Base-by-base conservation (phyloP, 1,140 invertebrate genomes). In the Temnothorax nylanderi region DNA sequence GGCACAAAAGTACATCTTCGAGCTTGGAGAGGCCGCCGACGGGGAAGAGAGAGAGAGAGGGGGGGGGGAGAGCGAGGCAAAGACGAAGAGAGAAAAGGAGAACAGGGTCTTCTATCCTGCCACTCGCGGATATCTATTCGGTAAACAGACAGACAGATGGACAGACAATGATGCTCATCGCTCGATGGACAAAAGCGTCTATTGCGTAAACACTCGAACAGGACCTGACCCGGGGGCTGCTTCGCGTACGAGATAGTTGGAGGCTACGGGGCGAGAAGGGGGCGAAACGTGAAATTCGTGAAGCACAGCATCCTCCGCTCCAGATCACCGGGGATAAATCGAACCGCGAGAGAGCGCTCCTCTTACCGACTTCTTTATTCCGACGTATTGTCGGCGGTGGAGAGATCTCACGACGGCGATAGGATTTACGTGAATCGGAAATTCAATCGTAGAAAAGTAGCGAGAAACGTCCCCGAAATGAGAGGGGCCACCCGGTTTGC, bases 151-250 rank as follows among this genome's bases (percentile, higher is more conserved):
- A 86, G 88, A 91, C 92, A 90, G 92, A 92, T 91, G 88, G 93
- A 94, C 94, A 94, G 94, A 95, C 94, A 95, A 95, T 95, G 92
- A 92, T 92, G 92, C 93, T 94, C 94, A 94, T 95, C 94, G 94
- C 92, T 94, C 93, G 92, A 94, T 93, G 93, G 94, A 95, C 94
- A 95, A 95, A 95, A 87, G 94, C 94, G 92, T 92, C 94, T 95
- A 95, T 95, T 95, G 94, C 94, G 95, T 95, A 95, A 95, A 95
- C 95, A 93, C 92, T 95, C 93, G 92, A 94, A 90, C 92, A 91
- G 89, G 86, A 92, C 87, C 80, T 88, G 87, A 85, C 89, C 88
- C 80, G 88, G 64, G 72, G 75, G 71, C 69, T 88, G 86, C 67
- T 69, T 60, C 84, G 60, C 51, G 77, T 87, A 84, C 75, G 86